phyloP scores from a whole-genome alignment of 2,888 invertebrate species.

The Micoletzkya japonica region DNA sequence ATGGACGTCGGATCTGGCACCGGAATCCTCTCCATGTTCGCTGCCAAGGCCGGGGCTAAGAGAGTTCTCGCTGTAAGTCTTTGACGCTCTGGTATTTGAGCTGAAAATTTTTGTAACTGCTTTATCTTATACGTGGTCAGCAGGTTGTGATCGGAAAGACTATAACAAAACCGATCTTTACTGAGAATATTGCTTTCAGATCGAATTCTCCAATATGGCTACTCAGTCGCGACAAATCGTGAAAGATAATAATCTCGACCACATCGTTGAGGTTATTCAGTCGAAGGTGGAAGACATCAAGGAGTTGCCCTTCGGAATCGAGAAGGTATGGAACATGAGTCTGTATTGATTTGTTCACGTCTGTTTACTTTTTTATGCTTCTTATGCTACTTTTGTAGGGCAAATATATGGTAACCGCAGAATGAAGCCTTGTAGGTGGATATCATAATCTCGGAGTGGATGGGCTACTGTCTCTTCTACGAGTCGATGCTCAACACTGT shows the following conservation, averaged over 20 bases:
- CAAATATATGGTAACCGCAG: background rate
- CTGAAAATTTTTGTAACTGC: background rate
- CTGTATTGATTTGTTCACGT: background rate
- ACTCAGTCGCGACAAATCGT: conserved; percentile 94
- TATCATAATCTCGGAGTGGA: conserved; percentile 83
- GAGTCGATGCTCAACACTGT: conserved; percentile 99
- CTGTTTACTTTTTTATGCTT: background rate
- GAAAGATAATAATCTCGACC: conserved; percentile 70
- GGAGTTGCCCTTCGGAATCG: conserved; percentile 82
- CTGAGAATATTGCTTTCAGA: too few species aligned
- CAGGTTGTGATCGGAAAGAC: too few species aligned
- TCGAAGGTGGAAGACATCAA: conserved; percentile 85
- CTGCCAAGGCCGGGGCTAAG: conserved; percentile 94
- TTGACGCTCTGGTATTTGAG: conserved; percentile 1
- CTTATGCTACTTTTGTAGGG: background rate
- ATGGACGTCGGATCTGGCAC: conserved; percentile 98
- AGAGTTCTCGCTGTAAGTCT: conserved; percentile 80
- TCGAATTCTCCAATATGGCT: conserved; percentile 98
- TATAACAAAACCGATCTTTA: too few species aligned
- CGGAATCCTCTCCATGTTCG: conserved; percentile 98
- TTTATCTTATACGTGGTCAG: conserved; percentile 25
- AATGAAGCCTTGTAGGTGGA: conserved; percentile 73
- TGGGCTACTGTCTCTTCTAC: conserved; percentile 89
- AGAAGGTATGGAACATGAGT: conserved; percentile 70
- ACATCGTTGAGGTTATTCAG: conserved; percentile 65